phyloP scores from a whole-genome alignment of 1,140 invertebrate genomes.

The Lithobius niger region DNA sequence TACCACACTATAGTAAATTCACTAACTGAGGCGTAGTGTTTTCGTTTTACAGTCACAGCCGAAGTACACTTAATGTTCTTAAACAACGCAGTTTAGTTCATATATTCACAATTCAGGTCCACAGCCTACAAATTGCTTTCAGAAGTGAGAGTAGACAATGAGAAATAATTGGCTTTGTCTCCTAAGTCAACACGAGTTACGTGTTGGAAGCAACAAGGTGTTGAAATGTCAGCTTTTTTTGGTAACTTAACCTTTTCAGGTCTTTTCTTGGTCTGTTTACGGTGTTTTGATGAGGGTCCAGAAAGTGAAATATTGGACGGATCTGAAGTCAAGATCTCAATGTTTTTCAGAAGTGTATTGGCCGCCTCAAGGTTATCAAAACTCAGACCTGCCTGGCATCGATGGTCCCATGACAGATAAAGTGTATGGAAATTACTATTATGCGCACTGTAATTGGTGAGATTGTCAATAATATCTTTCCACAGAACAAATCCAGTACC shows the following conservation, averaged over 20 bases:
- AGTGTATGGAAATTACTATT: conserved; percentile 67
- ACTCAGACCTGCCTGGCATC: conserved; percentile 48
- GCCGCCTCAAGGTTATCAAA: conserved; percentile 64
- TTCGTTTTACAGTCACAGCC: too few relatives aligned
- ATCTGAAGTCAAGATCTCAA: conserved; percentile 55
- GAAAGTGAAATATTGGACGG: conserved; percentile 67
- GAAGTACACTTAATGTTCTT: too few relatives aligned
- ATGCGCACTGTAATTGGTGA: conserved; percentile 41
- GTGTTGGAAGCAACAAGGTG: conserved; percentile 75
- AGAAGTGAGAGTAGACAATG: conserved; percentile 37
- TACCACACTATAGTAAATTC: too few relatives aligned
- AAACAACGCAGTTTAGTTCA: too few relatives aligned
- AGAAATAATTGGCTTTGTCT: conserved; percentile 50
- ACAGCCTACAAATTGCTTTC: too few relatives aligned
- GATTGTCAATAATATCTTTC: conserved; percentile 61
- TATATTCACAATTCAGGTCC: too few relatives aligned
- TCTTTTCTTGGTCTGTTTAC: conserved; percentile 37
- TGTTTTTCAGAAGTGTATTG: conserved; percentile 49
- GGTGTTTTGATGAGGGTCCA: conserved; percentile 43
- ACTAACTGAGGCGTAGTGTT: too few relatives aligned
- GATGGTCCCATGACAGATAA: conserved; percentile 55
- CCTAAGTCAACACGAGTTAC: conserved; percentile 60
- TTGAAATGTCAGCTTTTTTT: conserved; percentile 66
- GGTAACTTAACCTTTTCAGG: conserved; percentile 38
- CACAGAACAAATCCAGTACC: conserved; percentile 74